Percentiles rank a stretch among this genome's conserved stretches.
These are phyloP conservation scores for Perccottus glenii DNA, from an alignment of 2,113 vertebrate species.

Conservation along the genomic window DNA sequence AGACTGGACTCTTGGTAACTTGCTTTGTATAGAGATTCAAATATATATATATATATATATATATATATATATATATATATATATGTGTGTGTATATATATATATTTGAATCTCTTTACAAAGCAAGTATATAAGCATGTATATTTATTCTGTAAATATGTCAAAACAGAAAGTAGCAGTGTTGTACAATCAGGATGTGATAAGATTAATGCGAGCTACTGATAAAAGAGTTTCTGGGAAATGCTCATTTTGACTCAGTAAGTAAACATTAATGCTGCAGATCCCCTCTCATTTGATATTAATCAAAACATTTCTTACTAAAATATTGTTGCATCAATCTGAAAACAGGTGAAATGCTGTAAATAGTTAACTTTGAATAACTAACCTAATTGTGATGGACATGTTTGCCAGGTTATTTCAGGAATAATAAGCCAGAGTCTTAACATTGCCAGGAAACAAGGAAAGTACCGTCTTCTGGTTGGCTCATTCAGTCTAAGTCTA, in stretches of 20 bases:
- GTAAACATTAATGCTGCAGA: no score
- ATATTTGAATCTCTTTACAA: constrained; percentile 70
- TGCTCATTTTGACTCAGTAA: constrained; percentile 27
- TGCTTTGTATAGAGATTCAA: constrained; percentile 69
- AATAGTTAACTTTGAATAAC: neutral
- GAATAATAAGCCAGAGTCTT: neutral
- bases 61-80: no score
- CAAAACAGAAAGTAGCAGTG: constrained; percentile 20
- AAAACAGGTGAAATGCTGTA: neutral
- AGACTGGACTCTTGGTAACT: constrained; percentile 61
- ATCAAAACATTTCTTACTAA: no score
- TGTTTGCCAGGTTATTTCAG: neutral
- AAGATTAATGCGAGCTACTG: constrained; percentile 43
- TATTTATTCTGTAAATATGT: no score
- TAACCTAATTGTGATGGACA: neutral
- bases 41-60: constrained; percentile 71
- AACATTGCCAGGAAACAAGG: neutral
- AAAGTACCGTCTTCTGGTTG: neutral
- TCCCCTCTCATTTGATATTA: no score
- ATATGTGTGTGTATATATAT: no score
- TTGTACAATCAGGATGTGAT: constrained; percentile 20
- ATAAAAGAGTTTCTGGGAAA: constrained; percentile 52
- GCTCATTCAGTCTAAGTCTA: neutral
- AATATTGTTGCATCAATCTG: no score
- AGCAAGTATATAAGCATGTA: constrained; percentile 27